Conservation (phyloP, 2,888 invertebrate genomes). For the Lasioglossum villosulum region DNA sequence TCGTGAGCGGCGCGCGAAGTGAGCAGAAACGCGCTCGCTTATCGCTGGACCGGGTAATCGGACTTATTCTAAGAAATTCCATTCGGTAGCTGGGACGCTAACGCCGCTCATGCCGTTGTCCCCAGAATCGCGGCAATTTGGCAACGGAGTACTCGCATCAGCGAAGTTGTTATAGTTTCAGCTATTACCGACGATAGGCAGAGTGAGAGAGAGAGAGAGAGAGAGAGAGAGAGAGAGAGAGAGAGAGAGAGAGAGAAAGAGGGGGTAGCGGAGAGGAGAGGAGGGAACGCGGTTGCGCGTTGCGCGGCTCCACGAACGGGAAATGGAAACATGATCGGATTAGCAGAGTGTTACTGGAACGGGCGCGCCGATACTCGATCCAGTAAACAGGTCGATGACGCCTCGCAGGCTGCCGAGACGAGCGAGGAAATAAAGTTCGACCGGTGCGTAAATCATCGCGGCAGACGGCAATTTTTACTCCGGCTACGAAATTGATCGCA, state of each 20-base stretch:
- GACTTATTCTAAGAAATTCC: conserved; percentile 32
- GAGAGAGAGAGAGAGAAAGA: neutral
- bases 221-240: neutral
- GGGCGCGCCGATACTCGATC: conserved; percentile 46
- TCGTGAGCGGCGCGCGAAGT: neutral
- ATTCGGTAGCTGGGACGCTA: conserved; percentile 1
- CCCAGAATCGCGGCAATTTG: conserved; percentile 62
- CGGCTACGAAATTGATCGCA: conserved; percentile 21
- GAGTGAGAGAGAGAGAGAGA: neutral
- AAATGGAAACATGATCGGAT: conserved; percentile 55
- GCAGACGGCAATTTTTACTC: conserved; percentile 22
- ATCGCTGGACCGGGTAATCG: conserved; percentile 22
- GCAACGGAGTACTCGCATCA: conserved; percentile 60
- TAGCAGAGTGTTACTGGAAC: conserved; percentile 35
- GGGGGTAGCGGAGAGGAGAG: neutral
- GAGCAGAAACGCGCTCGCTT: conserved; percentile 2
- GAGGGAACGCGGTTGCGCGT: neutral
- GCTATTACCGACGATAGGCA: conserved; percentile 29
- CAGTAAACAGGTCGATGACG: conserved; percentile 63
- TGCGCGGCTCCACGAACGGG: neutral
- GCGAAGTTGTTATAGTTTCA: conserved; percentile 56
- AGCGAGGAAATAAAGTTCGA: conserved; percentile 38
- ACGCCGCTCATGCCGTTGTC: conserved; percentile 14
- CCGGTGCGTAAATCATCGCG: conserved; percentile 55
- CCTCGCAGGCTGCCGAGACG: conserved; percentile 10